phyloP scores from a whole-genome alignment of 2,888 invertebrate species.

The Trichogramma dendrolimi region DNA sequence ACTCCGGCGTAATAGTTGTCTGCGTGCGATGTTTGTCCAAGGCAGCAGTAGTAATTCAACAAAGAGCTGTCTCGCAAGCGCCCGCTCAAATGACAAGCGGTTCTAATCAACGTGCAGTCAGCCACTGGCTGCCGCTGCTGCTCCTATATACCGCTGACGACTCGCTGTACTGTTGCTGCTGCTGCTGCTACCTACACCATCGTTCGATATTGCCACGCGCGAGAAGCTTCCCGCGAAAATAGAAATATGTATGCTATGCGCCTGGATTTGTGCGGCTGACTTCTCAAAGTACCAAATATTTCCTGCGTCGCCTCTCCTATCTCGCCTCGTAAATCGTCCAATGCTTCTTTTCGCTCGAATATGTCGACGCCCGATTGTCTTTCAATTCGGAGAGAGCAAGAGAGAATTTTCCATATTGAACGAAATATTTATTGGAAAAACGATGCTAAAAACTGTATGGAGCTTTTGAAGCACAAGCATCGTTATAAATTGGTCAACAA shows the following conservation, averaged over 20 bases:
- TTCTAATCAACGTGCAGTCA: conserved; percentile 38
- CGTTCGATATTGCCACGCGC: neutral
- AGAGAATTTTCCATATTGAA: too few species aligned
- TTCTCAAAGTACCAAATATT: neutral
- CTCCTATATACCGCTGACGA: neutral
- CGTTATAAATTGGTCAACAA: too few species aligned
- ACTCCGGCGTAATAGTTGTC: too few species aligned
- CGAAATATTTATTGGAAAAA: too few species aligned
- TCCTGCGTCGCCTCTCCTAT: neutral
- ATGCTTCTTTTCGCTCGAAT: too few species aligned
- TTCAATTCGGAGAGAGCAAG: too few species aligned
- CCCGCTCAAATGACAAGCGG: conserved; percentile 38
- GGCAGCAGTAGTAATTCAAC: conserved; percentile 17
- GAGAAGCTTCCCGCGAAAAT: too few species aligned
- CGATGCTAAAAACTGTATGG: too few species aligned
- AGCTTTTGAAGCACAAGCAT: too few species aligned
- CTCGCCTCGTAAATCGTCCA: too few species aligned
- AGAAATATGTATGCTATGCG: neutral
- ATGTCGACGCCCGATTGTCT: too few species aligned
- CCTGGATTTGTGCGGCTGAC: neutral
- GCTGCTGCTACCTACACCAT: neutral
- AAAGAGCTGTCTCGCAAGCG: conserved; percentile 15
- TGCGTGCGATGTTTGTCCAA: too few species aligned
- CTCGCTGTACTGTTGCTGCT: conserved; percentile 4
- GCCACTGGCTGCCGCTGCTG: conserved; percentile 24